Evolutionary conservation across 2,797 vertebrate species (phyloP).

Genomic region (Phrynocephalus vlangalii): DNA sequence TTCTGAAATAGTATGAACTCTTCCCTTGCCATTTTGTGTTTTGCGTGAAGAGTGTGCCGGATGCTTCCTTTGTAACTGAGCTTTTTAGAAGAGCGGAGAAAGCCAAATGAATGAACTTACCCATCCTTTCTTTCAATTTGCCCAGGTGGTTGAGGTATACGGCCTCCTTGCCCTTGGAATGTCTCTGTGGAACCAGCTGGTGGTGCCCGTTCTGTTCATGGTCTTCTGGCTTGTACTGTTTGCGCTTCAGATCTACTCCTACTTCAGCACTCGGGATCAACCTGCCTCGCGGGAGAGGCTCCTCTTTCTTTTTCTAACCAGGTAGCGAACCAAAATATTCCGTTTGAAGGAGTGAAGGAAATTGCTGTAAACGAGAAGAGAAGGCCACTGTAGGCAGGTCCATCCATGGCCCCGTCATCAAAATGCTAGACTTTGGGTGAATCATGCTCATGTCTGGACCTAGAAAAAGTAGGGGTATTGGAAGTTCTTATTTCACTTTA

Average conservation of each 20-base stretch:
- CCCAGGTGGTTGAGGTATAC: slow-evolving; percentile 96
- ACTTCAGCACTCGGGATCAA: slow-evolving; percentile 96
- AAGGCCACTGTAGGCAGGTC: not conserved
- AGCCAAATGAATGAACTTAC: not conserved
- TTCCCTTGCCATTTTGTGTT: not conserved
- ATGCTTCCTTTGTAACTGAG: not conserved
- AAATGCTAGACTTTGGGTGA: not conserved
- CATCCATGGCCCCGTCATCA: not conserved
- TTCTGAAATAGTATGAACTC: not conserved
- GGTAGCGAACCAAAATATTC: slow-evolving; percentile 76
- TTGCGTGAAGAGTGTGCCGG: not conserved
- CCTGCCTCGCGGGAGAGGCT: slow-evolving; percentile 96
- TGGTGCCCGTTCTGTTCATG: slow-evolving; percentile 98
- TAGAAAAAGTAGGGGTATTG: not conserved
- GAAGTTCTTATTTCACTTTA: not conserved
- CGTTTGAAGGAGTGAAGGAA: no score
- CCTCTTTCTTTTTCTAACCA: slow-evolving; percentile 97
- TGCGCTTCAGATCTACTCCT: slow-evolving; percentile 97
- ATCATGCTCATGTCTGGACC: not conserved
- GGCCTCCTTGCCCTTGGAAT: slow-evolving; percentile 95
- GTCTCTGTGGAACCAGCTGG: slow-evolving; percentile 98
- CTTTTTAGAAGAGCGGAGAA: not conserved
- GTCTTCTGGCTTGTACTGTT: slow-evolving; percentile 98
- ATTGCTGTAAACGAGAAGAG: not conserved
- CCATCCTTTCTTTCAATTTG: slow-evolving; percentile 50